Percentiles rank a stretch among this genome's conserved stretches.
Evolutionary conservation across 2,113 vertebrate genomes (phyloP).

Genomic region (Tympanuchus pallidicinctus): DNA sequence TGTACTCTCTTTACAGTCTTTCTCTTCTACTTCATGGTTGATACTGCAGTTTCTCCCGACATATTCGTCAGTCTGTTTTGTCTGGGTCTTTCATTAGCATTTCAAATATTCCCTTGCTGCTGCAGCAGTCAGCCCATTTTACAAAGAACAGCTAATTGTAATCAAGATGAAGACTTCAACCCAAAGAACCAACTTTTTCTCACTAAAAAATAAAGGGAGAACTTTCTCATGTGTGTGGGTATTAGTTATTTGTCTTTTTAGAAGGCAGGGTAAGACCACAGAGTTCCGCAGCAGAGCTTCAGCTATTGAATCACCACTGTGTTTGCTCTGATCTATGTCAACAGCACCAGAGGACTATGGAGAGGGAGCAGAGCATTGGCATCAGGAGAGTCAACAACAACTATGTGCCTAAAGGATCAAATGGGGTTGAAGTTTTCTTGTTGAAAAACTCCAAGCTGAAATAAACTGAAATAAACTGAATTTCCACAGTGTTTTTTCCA

Average conservation of each 20-base stretch:
- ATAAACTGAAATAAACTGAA: background rate
- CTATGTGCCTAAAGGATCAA: background rate
- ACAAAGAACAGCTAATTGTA: background rate
- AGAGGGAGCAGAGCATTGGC: background rate
- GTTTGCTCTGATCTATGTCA: background rate
- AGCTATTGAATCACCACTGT: background rate
- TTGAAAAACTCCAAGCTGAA: background rate
- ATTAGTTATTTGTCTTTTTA: fast-evolving
- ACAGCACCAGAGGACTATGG: fast-evolving
- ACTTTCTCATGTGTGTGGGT: background rate
- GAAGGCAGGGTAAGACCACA: background rate
- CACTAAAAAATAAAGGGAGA: fast-evolving
- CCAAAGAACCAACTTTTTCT: background rate
- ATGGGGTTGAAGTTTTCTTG: background rate
- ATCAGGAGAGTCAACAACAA: fast-evolving
- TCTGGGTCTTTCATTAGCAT: constrained; percentile 18
- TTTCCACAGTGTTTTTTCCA: background rate
- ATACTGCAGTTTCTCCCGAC: background rate
- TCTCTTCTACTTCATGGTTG: background rate
- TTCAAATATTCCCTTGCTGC: constrained; percentile 1
- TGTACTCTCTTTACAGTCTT: background rate
- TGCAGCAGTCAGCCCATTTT: background rate
- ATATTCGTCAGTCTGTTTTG: constrained; percentile 28
- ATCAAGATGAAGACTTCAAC: background rate
- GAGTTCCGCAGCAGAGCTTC: background rate